These are phyloP conservation scores for Volucella inflata DNA, from an alignment of 2,888 invertebrate species.

Conservation along the genomic window DNA sequence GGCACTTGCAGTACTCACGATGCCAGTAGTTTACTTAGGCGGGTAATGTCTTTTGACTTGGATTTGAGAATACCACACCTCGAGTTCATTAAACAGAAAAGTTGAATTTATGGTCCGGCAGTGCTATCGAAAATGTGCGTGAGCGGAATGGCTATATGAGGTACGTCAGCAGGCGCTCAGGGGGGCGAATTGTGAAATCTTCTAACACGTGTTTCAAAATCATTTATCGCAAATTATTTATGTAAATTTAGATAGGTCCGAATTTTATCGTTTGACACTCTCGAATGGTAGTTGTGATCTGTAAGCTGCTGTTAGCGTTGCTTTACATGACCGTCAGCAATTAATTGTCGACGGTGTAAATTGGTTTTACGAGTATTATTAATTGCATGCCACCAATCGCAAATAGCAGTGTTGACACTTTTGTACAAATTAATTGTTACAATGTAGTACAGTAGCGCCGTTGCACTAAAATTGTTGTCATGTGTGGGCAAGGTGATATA, in stretches of 20 bases:
- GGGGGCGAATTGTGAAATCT: constrained; percentile 44
- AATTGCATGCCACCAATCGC: constrained; percentile 53
- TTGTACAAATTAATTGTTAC: constrained; percentile 27
- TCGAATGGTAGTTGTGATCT: constrained; percentile 13
- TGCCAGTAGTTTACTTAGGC: not conserved
- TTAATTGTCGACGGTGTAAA: constrained; percentile 59
- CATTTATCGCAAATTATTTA: constrained; percentile 48
- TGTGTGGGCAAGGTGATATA: too few species aligned
- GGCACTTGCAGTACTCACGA: not conserved
- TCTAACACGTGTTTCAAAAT: constrained; percentile 55
- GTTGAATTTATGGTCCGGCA: constrained; percentile 28
- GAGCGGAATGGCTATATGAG: constrained; percentile 18
- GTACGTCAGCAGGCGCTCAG: not conserved
- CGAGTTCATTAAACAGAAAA: constrained; percentile 42
- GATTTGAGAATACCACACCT: constrained; percentile 54
- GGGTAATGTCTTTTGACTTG: constrained; percentile 35
- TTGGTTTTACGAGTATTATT: constrained; percentile 38
- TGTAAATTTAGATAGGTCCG: constrained; percentile 30
- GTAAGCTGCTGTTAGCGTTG: not conserved
- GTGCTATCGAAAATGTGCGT: constrained; percentile 41
- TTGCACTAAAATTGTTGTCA: not conserved
- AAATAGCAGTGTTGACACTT: constrained; percentile 51
- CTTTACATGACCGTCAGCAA: constrained; percentile 23
- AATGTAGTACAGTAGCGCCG: constrained; percentile 15
- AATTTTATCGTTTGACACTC: constrained; percentile 1